Evolutionary conservation across 2,888 invertebrate genomes (phyloP), one percentile per base, ranked within the genome.

Genomic region (Eulithis testata): DNA sequence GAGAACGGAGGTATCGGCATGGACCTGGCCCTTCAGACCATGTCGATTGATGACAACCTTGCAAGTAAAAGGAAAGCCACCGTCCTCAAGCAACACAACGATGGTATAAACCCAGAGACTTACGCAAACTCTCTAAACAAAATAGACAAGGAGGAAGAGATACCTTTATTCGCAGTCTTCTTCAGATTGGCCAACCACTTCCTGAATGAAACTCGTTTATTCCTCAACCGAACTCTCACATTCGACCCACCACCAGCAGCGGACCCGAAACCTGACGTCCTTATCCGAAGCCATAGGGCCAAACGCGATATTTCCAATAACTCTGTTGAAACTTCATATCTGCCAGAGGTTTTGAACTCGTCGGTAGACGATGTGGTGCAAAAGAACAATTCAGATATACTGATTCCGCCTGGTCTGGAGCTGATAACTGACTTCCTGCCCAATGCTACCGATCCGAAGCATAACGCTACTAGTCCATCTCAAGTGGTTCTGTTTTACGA

Each of bases 1-100:
- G 89, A 94, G 75, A 86, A 86, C 69, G 94, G 94, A 8, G 95
- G 95, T 2, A 84, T 94, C 7, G 87, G 86, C 0, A 81, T 93
- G 64, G 90, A 92, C 62, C 77, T 92, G 36, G 68, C 71, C 0
- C 86, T 81, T 45, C 87, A 86, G 69, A 79, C 83, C 45, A 72
- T 79, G 40, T 40, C 40, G 40, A 85, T 65, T 61, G 77, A 76
- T 27, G 83, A 70, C 62, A 77, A 69, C 61, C 75, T 67, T 4
- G 57, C 77, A 3, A 84, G 87, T 74, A 74, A 76, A 9, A 83
- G 81, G 71, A 76, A 89, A 44, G 62, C 74, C 21, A 79, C 81
- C 5, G 85, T 91, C 70, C 72, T 92, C 27, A 85, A 79, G 66
- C 89, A 87, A 63, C 90, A 91, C 60, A 90, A 90, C 59, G 80